Evolutionary conservation across 2,888 invertebrate species (phyloP), one percentile per base, ranked within the genome.

Genomic region (Dryobota labecula): DNA sequence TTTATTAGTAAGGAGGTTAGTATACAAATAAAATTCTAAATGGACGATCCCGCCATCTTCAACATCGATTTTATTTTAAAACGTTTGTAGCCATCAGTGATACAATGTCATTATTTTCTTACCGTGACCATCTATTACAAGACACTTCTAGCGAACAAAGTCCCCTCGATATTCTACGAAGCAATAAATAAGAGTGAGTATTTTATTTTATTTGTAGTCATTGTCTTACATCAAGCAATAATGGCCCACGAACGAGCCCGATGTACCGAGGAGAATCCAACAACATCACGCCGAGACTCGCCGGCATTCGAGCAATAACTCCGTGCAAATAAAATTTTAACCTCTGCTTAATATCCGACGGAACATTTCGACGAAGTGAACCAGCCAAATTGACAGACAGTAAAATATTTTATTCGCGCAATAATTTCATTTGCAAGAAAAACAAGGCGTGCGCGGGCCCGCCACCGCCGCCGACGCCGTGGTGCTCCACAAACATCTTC

Each of bases 351-450:
- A 95, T 95, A 94, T 94, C 95, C 89, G 87, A 84, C 90, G 90
- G 89, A 91, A 91, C 90, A 89, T 91, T 92, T 91, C 91, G 86
- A 89, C 91, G 88, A 86, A 86, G 84, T 83, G 90, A 90, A 92
- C 91, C 91, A 90, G 88, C 88, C 90, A 93, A 95, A 96, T 95
- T 94, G 96, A 95, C 96, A 95, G 96, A 93, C 95, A 92, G 92
- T 96, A 95, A 96, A 96, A 95, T 95, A 95, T 96, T 96, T 96
- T 95, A 96, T 94, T 91, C 93, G 86, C 85, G 91, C 92, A 93
- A 94, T 96, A 95, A 96, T 94, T 95, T 95, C 91, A 94, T 95
- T 95, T 94, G 92, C 89, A 92, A 93, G 94, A 95, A 96, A 95
- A 95, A 95, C 95, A 94, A 93, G 88, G 86, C 86, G 87, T 82